phyloP scores from a whole-genome alignment of 2,113 vertebrate genomes.

The Siniperca knerii region DNA sequence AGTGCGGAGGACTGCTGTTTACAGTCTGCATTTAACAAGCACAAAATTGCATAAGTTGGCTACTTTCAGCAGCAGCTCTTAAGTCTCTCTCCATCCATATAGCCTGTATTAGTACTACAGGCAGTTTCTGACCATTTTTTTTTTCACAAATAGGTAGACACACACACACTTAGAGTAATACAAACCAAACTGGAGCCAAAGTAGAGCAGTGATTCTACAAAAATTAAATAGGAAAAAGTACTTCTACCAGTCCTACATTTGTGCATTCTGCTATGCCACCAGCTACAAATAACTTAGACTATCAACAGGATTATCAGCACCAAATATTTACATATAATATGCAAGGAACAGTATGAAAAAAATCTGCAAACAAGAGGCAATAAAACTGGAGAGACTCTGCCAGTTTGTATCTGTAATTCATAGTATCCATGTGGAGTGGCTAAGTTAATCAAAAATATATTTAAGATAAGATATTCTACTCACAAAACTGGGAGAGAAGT shows the following conservation, averaged over 20 bases:
- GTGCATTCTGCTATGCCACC: background rate
- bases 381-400: background rate
- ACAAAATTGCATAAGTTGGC: background rate
- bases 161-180: background rate
- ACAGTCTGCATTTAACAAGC: background rate
- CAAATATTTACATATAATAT: background rate
- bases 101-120: background rate
- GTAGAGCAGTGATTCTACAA: background rate
- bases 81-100: background rate
- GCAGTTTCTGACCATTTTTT: background rate
- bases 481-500: background rate
- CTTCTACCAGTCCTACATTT: background rate
- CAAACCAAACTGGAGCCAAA: background rate
- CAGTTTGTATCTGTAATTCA: constrained; percentile 27
- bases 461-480: background rate
- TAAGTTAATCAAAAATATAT: constrained; percentile 27
- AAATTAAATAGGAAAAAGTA: background rate
- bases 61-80: background rate
- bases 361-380: constrained; percentile 7
- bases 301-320: background rate
- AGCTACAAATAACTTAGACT: background rate
- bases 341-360: constrained; percentile 7
- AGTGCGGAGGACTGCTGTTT: background rate
- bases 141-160: background rate
- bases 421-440: background rate